Percentiles rank a stretch among this genome's conserved stretches.
Conservation (phyloP, 1,140 invertebrate species). For the Drosophila pectinifera region DNA sequence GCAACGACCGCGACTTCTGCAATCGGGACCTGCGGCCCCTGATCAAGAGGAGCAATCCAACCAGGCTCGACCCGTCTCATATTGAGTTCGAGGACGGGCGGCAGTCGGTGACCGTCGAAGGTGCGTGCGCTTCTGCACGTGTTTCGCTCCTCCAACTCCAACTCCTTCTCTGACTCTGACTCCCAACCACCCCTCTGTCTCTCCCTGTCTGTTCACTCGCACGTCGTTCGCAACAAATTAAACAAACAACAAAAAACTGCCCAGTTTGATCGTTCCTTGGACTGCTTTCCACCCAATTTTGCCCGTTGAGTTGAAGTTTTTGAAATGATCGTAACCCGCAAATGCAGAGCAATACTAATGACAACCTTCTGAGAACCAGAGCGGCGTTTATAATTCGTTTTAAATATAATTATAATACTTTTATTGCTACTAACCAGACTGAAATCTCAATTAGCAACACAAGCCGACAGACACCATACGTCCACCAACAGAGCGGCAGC, state of each 20-base stretch:
- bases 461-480: conserved; percentile 46
- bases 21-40: conserved; percentile 85
- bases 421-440: conserved; percentile 76
- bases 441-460: conserved; percentile 70
- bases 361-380: conserved; percentile 39
- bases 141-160: conserved; percentile 26
- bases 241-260: conserved; percentile 37
- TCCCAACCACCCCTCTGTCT: conserved; percentile 2
- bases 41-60: conserved; percentile 49
- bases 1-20: conserved; percentile 89
- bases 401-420: conserved; percentile 52
- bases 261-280: conserved; percentile 63
- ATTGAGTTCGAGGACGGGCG: conserved; percentile 15
- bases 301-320: conserved; percentile 72
- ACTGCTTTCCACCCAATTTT: conserved; percentile 50
- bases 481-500: conserved; percentile 15
- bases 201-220: conserved; percentile 39
- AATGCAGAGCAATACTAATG: conserved; percentile 72
- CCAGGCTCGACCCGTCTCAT: conserved; percentile 4
- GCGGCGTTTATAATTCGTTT: conserved; percentile 35
- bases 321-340: conserved; percentile 59
- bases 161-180: conserved; percentile 20
- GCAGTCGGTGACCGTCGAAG: conserved; percentile 60
- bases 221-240: conserved; percentile 53
- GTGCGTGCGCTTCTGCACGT: conserved; percentile 74